Conservation (phyloP, 1,140 invertebrate genomes). For the Tetramorium alpestre region DNA sequence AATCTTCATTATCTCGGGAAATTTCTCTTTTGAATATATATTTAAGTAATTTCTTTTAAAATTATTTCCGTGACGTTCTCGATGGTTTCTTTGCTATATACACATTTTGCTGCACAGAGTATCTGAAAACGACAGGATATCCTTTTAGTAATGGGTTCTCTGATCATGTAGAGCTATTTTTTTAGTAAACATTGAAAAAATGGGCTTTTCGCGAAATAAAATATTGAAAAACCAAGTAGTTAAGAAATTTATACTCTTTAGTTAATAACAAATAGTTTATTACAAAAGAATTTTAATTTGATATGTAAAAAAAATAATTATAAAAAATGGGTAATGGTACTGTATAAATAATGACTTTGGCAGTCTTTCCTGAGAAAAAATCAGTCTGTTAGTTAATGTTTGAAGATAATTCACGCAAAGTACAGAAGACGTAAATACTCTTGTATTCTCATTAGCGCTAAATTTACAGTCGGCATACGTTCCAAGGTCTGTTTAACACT, state of each 20-base stretch:
- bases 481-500: slow-evolving; percentile 16
- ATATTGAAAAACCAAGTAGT: neutral
- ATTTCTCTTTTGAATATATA: neutral
- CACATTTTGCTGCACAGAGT: neutral
- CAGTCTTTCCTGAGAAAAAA: neutral
- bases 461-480: slow-evolving; percentile 13
- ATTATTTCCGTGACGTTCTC: neutral
- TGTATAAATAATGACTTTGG: neutral
- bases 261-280: neutral
- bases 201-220: neutral
- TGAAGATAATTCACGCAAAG: slow-evolving; percentile 3
- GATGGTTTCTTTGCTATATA: neutral
- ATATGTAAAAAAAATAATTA: neutral
- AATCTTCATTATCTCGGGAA: neutral
- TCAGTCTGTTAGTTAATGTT: neutral
- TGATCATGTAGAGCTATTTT: neutral
- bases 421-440: neutral
- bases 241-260: neutral
- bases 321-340: neutral
- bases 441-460: slow-evolving; percentile 2
- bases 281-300: neutral
- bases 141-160: neutral
- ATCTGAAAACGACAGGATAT: neutral
- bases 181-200: neutral
- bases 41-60: neutral